Evolutionary conservation across 2,797 vertebrate species (phyloP).

Genomic region (Artibeus lituratus): DNA sequence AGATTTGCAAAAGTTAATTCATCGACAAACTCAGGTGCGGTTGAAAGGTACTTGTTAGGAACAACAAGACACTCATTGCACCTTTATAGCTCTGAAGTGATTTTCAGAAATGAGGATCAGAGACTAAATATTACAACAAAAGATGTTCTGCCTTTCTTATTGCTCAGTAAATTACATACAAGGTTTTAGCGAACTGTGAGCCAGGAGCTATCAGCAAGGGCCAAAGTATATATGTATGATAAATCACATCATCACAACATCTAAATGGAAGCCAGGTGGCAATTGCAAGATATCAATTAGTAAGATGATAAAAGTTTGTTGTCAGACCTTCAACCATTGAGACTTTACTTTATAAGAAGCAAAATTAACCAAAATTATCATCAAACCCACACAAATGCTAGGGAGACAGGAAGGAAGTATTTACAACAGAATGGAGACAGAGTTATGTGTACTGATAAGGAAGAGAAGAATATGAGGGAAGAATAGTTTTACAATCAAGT

Average conservation of each 20-base stretch:
- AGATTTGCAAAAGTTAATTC: not conserved
- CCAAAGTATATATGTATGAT: not conserved
- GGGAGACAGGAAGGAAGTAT: not conserved
- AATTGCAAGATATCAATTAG: not conserved
- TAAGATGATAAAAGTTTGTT: not conserved
- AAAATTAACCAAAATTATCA: not conserved
- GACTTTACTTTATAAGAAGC: not conserved
- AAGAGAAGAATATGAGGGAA: not conserved
- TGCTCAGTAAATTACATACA: not conserved
- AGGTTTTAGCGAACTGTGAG: not conserved
- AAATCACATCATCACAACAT: not conserved
- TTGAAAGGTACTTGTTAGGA: not conserved
- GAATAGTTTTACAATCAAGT: not conserved
- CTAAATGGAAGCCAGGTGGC: not conserved
- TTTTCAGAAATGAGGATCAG: not conserved
- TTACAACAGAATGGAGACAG: not conserved
- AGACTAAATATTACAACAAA: not conserved
- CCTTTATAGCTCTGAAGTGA: not conserved
- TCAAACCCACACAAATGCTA: not conserved
- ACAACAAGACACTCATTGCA: not conserved
- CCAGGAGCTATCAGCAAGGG: not conserved
- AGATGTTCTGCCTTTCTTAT: not conserved
- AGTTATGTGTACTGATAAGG: not conserved
- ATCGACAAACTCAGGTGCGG: not conserved
- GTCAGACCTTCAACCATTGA: not conserved